Percentiles rank a stretch among this genome's conserved stretches.
These are phyloP conservation scores for Terrapene triunguis DNA, from an alignment of 2,113 vertebrate species.

Conservation along the genomic window DNA sequence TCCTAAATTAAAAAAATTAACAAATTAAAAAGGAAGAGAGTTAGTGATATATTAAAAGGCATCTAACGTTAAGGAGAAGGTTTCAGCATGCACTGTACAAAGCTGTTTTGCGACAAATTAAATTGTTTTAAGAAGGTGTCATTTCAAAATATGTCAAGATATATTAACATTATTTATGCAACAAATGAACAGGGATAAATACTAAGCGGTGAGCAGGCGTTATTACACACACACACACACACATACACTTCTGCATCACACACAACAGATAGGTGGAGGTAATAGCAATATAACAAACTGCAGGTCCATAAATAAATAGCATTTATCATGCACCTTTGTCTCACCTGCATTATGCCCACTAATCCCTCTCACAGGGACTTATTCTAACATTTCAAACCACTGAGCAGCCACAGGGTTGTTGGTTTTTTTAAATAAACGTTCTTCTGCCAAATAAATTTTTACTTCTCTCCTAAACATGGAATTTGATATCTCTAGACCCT, in stretches of 20 bases:
- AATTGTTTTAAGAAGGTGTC: background rate
- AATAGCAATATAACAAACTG: background rate
- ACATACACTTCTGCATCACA: background rate
- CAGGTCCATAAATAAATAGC: background rate
- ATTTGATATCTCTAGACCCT: background rate
- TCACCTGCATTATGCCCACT: background rate
- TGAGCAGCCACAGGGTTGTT: background rate
- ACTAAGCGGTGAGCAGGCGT: background rate
- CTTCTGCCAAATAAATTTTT: background rate
- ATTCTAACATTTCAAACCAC: background rate
- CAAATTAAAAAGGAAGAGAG: background rate
- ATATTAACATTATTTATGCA: background rate
- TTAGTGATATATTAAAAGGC: background rate
- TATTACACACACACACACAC: background rate
- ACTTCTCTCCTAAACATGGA: background rate
- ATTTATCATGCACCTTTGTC: background rate
- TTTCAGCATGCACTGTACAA: background rate
- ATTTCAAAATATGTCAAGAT: background rate
- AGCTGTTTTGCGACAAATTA: background rate
- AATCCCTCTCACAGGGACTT: background rate
- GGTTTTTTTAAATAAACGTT: background rate
- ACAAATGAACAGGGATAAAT: background rate
- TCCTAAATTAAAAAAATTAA: slow-evolving; percentile 76
- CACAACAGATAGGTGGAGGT: accelerated
- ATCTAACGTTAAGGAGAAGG: background rate